phyloP scores from a whole-genome alignment of 2,888 invertebrate genomes.

The Pachliopta kotzebuea region DNA sequence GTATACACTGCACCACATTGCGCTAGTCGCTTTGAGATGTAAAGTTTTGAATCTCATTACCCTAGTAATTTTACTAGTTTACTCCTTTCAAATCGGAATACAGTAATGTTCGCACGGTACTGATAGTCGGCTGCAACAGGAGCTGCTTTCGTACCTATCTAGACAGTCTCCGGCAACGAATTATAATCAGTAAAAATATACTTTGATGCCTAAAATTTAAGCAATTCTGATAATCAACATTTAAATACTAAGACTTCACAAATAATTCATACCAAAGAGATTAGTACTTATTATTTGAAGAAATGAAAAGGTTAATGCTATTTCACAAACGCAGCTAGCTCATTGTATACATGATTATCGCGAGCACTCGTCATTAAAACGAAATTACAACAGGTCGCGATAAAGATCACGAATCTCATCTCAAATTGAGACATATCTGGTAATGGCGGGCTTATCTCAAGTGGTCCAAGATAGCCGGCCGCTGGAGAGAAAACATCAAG shows the following conservation, averaged over 20 bases:
- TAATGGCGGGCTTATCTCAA: slow-evolving; percentile 36
- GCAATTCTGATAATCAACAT: no score
- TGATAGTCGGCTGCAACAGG: no score
- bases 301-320: background rate
- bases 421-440: slow-evolving; percentile 36
- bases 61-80: no score
- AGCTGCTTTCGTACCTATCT: no score
- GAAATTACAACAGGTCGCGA: slow-evolving; percentile 30
- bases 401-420: slow-evolving; percentile 34
- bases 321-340: background rate
- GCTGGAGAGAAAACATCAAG: slow-evolving; percentile 29
- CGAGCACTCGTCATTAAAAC: slow-evolving; percentile 24
- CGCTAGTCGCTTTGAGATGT: no score
- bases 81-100: no score
- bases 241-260: background rate
- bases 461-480: slow-evolving; percentile 37
- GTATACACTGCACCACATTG: no score
- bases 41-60: no score
- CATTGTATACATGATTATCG: slow-evolving; percentile 9
- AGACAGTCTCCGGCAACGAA: no score
- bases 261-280: background rate
- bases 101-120: no score
- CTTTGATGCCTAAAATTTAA: no score
- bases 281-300: background rate
- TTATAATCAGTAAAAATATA: no score